These are phyloP conservation scores for Megalonaias nervosa DNA, from an alignment of 1,140 invertebrate species.

Conservation along the genomic window DNA sequence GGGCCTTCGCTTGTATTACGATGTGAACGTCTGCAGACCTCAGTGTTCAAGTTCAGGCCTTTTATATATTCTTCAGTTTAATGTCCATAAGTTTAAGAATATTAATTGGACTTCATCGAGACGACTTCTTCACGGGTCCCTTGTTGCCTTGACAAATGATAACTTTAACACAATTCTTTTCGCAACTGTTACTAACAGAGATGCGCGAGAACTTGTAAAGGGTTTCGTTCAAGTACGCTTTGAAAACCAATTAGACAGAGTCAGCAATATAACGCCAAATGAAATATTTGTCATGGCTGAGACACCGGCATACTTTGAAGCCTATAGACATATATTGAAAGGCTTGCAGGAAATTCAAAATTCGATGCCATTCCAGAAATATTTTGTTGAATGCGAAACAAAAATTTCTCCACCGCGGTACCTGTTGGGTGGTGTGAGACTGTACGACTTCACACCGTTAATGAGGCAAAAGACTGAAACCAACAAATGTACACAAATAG, in stretches of 20 bases:
- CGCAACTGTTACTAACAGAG: conserved; percentile 78
- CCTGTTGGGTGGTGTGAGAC: conserved; percentile 19
- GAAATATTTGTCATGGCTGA: conserved; percentile 70
- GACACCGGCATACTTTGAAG: conserved; percentile 73
- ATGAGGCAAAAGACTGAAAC: conserved; percentile 32
- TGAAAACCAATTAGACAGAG: conserved; percentile 37
- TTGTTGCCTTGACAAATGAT: conserved; percentile 80
- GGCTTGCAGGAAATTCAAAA: conserved; percentile 67
- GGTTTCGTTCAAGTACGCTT: conserved; percentile 70
- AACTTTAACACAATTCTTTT: conserved; percentile 80
- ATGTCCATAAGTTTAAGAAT: conserved; percentile 45
- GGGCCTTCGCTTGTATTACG: conserved; percentile 55
- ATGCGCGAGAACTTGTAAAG: conserved; percentile 62
- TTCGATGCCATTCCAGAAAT: conserved; percentile 67
- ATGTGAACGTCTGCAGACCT: conserved; percentile 52
- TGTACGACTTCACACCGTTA: conserved; percentile 50
- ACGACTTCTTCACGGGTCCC: conserved; percentile 80
- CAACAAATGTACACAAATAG: conserved; percentile 13
- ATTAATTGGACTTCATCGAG: conserved; percentile 72
- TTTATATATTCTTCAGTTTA: conserved; percentile 57
- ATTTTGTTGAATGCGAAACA: conserved; percentile 58
- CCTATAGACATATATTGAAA: conserved; percentile 71
- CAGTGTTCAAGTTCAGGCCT: conserved; percentile 43
- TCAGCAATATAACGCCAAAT: conserved; percentile 28
- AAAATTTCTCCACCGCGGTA: conserved; percentile 56